A percentile compares a stretch with the other conserved stretches of the same genome.
These are phyloP conservation scores for Eulithis prunata DNA, from an alignment of 2,888 invertebrate species.

Conservation along the genomic window DNA sequence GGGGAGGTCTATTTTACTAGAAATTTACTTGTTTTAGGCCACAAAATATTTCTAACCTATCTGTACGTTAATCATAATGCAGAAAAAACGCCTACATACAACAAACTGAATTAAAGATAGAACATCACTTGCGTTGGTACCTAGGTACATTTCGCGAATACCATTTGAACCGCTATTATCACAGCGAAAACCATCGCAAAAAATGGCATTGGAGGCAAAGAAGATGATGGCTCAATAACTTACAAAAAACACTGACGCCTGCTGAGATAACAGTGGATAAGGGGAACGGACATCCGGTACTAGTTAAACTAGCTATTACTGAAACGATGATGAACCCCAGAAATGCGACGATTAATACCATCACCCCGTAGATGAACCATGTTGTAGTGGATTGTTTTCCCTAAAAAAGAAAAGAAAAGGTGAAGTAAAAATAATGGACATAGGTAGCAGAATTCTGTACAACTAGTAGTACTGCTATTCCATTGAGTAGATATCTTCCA, in stretches of 20 bases:
- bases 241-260: background rate
- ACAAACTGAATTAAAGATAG: constrained; percentile 43
- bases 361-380: constrained; percentile 1
- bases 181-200: constrained; percentile 40
- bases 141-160: constrained; percentile 38
- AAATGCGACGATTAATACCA: background rate
- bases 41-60: too few species aligned
- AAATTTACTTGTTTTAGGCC: too few species aligned
- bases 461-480: too few species aligned
- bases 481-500: too few species aligned
- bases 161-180: constrained; percentile 43
- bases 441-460: too few species aligned
- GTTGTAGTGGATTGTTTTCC: background rate
- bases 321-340: background rate
- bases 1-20: too few species aligned
- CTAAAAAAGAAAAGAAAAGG: background rate
- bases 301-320: background rate
- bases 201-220: too few species aligned
- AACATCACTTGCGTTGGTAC: constrained; percentile 47
- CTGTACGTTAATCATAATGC: too few species aligned
- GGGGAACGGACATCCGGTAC: background rate
- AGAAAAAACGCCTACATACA: constrained; percentile 37
- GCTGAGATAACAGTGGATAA: background rate
- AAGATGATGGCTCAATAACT: background rate
- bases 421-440: background rate